A percentile compares a stretch with the other conserved stretches of the same genome.
phyloP scores from a whole-genome alignment of 1,140 invertebrate genomes.

The Eciton burchellii region DNA sequence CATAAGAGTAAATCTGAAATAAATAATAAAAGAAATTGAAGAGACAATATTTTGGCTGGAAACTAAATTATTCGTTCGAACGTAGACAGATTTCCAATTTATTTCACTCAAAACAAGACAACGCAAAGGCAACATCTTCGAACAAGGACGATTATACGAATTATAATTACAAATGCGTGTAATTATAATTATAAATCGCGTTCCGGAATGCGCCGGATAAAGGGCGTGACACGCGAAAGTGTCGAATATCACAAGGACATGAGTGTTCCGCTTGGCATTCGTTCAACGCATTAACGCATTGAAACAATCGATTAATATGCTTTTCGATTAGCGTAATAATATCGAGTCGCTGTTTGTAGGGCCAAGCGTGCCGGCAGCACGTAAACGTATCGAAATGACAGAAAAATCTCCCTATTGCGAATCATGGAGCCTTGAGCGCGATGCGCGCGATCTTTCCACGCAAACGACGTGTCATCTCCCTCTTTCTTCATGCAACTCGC shows the following conservation, averaged over 20 bases:
- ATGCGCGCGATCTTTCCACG: slow-evolving; percentile 27
- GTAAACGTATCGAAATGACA: neutral
- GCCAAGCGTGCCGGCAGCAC: neutral
- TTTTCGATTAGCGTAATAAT: slow-evolving; percentile 47
- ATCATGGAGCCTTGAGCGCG: slow-evolving; percentile 16
- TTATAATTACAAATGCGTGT: slow-evolving; percentile 10
- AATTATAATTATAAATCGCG: slow-evolving; percentile 6
- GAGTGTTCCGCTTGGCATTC: slow-evolving; percentile 17
- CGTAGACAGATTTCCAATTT: neutral
- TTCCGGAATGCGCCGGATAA: slow-evolving; percentile 9
- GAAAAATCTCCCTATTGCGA: slow-evolving; percentile 14
- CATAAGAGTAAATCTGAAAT: too few relatives aligned
- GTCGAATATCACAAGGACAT: slow-evolving; percentile 46
- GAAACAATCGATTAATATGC: slow-evolving; percentile 52
- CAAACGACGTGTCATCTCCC: slow-evolving; percentile 4
- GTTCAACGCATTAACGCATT: slow-evolving; percentile 50
- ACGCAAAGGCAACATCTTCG: neutral
- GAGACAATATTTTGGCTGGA: neutral
- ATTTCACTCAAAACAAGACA: too few relatives aligned
- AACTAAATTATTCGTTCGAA: neutral
- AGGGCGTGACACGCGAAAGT: slow-evolving; percentile 1
- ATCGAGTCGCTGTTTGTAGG: slow-evolving; percentile 46
- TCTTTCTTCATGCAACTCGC: neutral
- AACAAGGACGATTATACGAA: slow-evolving; percentile 21
- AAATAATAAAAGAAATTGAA: too few relatives aligned